Base-by-base conservation (phyloP, 2,888 invertebrate genomes). In the Melanchra persicariae region DNA sequence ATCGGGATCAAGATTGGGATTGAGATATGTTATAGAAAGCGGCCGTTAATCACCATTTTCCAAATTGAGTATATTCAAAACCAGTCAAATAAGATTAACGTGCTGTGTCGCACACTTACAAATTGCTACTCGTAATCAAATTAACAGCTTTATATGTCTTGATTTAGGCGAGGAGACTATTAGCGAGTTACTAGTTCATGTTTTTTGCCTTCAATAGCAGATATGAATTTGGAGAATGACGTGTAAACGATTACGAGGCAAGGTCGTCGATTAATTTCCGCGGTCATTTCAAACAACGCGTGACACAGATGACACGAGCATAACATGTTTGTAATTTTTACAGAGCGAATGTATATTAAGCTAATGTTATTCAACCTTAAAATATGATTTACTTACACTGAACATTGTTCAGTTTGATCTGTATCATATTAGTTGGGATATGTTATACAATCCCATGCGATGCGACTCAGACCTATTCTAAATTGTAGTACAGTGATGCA, bases 191-290 rank as follows among this genome's bases (percentile, higher is more conserved):
- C 26, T 65, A n/a, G 40, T 47, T 64, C 45, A 69, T 80, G 37
- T 61, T 55, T 78, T 74, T 75, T 77, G 68, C 66, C 73, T 81
- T 74, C 37, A 65, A 71, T 62, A 68, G 74, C 69, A n/a, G n/a
- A n/a, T n/a, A 73, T 77, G 74, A 76, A 77, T 88, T 83, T 73
- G 55, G 49, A 80, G 76, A 81, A 83, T 78, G 74, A 82, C 77
- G 77, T 80, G 79, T 77, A 76, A 78, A 80, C 77, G 72, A 79
- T 84, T 85, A 84, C 75, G 59, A 65, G 74, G 67, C 87, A 87
- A 88, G 88, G 89, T 80, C 85, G 80, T 71, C 71, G 57, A 82
- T 73, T 82, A 79, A 85, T 87, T 87, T 84, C 74, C 80, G 87
- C 79, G 81, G 81, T 82, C 82, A 83, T 85, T 87, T 74, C 43